phyloP scores from a whole-genome alignment of 2,797 vertebrate genomes.

The Naso thynnoides region DNA sequence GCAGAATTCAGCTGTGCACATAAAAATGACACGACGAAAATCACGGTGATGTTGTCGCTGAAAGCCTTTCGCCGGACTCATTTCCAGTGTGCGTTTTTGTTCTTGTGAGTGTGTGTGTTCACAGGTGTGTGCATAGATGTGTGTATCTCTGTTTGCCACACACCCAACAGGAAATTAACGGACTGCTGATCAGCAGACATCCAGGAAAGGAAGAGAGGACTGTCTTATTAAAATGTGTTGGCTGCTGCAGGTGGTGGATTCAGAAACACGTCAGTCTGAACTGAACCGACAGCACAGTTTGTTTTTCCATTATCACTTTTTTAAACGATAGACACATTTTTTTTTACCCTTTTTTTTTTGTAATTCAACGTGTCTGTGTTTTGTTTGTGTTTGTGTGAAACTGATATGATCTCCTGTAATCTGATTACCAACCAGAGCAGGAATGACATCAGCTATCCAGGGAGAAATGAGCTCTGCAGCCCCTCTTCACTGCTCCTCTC shows the following conservation, averaged over 20 bases:
- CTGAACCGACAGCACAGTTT: conserved; percentile 5
- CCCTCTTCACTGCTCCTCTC: conserved; percentile 24
- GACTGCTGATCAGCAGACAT: conserved; percentile 60
- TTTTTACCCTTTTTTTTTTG: too few relatives aligned
- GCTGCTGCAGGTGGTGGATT: conserved; percentile 36
- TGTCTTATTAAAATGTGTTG: conserved; percentile 71
- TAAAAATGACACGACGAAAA: not conserved
- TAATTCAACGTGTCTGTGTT: too few relatives aligned
- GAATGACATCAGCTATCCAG: conserved; percentile 33
- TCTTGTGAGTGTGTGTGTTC: not conserved
- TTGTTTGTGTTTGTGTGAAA: conserved; percentile 1
- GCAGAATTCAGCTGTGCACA: not conserved
- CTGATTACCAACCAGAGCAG: conserved; percentile 36
- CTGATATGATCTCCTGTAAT: conserved; percentile 44
- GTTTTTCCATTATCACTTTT: conserved; percentile 9
- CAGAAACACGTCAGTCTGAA: conserved; percentile 23
- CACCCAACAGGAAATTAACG: conserved; percentile 75
- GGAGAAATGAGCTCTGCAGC: conserved; percentile 30
- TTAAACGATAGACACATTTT: conserved; percentile 13
- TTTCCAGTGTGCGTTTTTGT: conserved; percentile 26
- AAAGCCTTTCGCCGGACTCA: conserved; percentile 19
- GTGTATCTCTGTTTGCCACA: conserved; percentile 32
- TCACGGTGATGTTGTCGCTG: conserved; percentile 16
- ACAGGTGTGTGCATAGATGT: not conserved
- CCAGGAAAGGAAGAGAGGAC: conserved; percentile 51